Conservation (phyloP, 1,140 invertebrate genomes). For the Heliconius hermathena region DNA sequence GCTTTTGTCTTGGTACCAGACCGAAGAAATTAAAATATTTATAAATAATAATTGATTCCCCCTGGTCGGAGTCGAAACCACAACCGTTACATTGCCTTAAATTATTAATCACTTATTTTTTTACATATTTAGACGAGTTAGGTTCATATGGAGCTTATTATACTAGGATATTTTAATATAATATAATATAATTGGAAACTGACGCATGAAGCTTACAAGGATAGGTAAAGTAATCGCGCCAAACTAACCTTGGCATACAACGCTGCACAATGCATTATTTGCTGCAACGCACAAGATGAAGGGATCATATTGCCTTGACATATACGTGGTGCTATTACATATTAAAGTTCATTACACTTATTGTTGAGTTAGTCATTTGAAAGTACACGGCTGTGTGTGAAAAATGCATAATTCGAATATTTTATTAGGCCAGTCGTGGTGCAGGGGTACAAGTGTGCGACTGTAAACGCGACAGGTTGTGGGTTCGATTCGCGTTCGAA, state of each 20-base stretch:
- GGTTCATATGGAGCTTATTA: neutral
- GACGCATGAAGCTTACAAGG: neutral
- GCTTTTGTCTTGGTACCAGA: no score
- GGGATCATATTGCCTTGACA: slow-evolving; percentile 32
- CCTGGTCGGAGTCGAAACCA: no score
- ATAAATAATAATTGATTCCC: no score
- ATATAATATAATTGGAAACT: neutral
- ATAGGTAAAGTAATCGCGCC: neutral
- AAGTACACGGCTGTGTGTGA: neutral
- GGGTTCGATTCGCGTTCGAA: no score
- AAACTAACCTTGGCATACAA: slow-evolving; percentile 30
- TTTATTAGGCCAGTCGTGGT: no score
- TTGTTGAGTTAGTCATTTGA: slow-evolving; percentile 3
- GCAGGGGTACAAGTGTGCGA: no score
- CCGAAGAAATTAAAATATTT: no score
- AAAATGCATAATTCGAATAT: neutral
- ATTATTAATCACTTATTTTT: no score
- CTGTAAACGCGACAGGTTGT: no score
- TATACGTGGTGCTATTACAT: slow-evolving; percentile 7
- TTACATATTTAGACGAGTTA: neutral
- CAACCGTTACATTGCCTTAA: no score
- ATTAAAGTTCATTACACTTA: slow-evolving; percentile 12
- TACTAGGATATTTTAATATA: neutral
- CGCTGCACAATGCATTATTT: slow-evolving; percentile 30
- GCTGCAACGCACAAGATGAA: slow-evolving; percentile 20